Base-by-base conservation (phyloP, 2,888 invertebrate species). In the Atethmia centrago region DNA sequence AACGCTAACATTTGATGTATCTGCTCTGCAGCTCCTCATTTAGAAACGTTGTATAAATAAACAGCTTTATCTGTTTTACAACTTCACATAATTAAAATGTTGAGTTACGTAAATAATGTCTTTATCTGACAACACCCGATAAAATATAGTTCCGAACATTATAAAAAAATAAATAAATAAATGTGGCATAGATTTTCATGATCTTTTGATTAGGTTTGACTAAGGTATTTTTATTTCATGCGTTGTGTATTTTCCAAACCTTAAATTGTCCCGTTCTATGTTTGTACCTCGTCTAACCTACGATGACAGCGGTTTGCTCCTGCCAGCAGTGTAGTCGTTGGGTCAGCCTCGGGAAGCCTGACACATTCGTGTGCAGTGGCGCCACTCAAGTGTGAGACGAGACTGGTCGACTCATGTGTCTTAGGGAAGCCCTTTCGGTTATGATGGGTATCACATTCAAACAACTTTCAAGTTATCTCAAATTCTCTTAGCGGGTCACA, bases 1-100 rank as follows among this genome's bases (percentile, higher is more conserved):
- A 95, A 93, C 91, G 88, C 83, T 74, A 88, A 87, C 93, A 94
- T 95, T 95, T 95, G 94, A 95, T 95, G 95, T 94, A 90, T 88
- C 85, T 81, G 93, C 91, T 89, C 91, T 92, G 94, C 94, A 93
- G 93, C 88, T 89, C 89, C 86, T 92, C 91, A 93, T 94, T 91
- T 92, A 92, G 89, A 85, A 82, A 86, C 90, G 84, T 86, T 89
- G 89, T 86, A 88, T 95, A 95, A 96, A 95, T 93, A 96, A 94
- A 95, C 92, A 93, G 92, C 90, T 92, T 92, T 89, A 94, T 92
- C 93, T 92, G 93, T 91, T 91, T 93, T 90, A 88, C 85, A 90
- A 92, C 91, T 90, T 89, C 83, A 88, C 83, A 88, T 90, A 85
- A 92, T 92, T 89, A 89, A 90, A 90, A 87, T 85, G 83, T 81